Evolutionary conservation across 2,797 vertebrate genomes (phyloP), one percentile per base, ranked within the genome.

Genomic region (Benthosema pterotum): DNA sequence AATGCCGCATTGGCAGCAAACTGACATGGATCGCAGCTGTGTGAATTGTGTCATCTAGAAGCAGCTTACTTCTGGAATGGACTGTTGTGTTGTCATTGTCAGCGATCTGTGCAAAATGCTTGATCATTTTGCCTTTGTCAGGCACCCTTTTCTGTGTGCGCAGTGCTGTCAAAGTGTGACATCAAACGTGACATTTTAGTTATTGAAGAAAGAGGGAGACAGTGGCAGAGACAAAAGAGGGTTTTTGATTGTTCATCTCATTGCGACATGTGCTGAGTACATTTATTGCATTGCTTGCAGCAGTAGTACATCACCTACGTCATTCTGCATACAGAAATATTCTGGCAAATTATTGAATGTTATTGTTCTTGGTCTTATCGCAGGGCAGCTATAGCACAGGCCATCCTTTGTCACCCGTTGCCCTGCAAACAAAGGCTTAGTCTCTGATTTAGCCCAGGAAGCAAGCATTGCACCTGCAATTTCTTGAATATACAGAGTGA

Each of bases 1-100:
- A 11, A 72, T 75, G 60, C 48, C 57, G 56, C 65, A 60, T 74
- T 62, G 74, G 70, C 67, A 71, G 71, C 69, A 67, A 60, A 69
- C 66, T 48, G 57, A 73, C 77, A 88, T 86, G 82, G 85, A 78
- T 9, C 86, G 77, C 77, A 82, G 80, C 81, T 81, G 77, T 64
- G 72, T 87, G 73, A 74, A 75, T 79, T 69, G 72, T 68, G 79
- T 71, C 70, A 70, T 83, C 70, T 51, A 61, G 77, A 71, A 83
- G 71, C 78, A 83, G 75, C 83, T 83, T 79, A 68, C 52, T 60
- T 49, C 69, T 68, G 53, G 55, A 76, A 67, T 42, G 75, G 63
- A 60, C 47, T 49, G 68, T 74, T 15, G 7, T 69, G 32, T 38
- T 38, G 32, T 28, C 59, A 71, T 19, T 2, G 15, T 46, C 52